phyloP scores from a whole-genome alignment of 2,113 vertebrate genomes.

The Ictidomys tridecemlineatus region DNA sequence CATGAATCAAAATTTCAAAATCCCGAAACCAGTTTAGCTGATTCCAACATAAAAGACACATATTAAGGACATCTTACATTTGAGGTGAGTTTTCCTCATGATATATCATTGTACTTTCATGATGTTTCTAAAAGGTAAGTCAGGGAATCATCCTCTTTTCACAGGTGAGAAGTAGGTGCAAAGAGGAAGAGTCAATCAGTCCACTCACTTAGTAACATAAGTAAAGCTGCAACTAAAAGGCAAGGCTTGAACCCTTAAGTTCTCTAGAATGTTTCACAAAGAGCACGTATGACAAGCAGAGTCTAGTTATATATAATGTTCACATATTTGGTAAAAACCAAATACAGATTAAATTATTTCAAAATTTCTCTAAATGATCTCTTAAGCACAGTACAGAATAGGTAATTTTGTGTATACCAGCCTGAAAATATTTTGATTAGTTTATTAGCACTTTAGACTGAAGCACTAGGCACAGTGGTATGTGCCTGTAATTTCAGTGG shows the following conservation, averaged over 20 bases:
- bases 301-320: not conserved
- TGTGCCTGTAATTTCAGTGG: no score
- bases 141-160: not conserved
- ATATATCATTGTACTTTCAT: not conserved
- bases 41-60: not conserved
- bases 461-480: no score
- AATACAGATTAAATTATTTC: not conserved
- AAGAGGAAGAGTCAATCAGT: not conserved
- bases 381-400: not conserved
- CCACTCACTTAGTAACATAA: not conserved
- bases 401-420: not conserved
- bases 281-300: not conserved
- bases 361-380: not conserved
- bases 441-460: not conserved
- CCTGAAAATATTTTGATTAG: not conserved
- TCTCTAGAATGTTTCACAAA: not conserved
- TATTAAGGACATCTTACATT: not conserved
- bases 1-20: not conserved
- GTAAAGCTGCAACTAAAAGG: not conserved
- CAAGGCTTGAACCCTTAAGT: not conserved
- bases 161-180: not conserved
- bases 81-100: not conserved
- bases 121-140: not conserved
- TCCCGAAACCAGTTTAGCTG: not conserved
- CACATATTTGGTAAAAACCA: not conserved